These are phyloP conservation scores for Tenualosa ilisha DNA, from an alignment of 2,797 vertebrate species.

Conservation along the genomic window DNA sequence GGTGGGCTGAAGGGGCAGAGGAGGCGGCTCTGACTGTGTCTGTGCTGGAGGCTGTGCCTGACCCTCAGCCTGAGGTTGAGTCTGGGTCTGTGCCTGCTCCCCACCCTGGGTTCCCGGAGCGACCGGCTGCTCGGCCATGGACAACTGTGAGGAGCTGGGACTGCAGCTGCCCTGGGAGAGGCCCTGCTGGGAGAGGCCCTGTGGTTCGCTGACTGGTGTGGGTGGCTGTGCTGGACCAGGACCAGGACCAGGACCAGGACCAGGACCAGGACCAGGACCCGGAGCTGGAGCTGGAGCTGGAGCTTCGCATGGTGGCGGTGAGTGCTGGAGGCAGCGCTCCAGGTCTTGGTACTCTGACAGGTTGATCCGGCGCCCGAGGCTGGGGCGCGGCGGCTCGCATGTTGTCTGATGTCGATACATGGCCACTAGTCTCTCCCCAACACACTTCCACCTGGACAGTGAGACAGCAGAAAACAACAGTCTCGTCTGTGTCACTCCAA, in stretches of 20 bases:
- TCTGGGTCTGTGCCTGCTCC: background rate
- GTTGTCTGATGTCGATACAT: slow-evolving; percentile 93
- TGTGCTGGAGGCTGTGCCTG: background rate
- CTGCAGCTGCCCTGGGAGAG: slow-evolving; percentile 61
- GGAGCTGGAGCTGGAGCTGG: slow-evolving; percentile 42
- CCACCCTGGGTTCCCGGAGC: background rate
- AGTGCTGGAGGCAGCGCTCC: slow-evolving; percentile 57
- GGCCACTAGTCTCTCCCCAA: slow-evolving; percentile 89
- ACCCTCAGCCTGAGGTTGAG: background rate
- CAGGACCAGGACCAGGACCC: slow-evolving; percentile 56
- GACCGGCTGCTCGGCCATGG: background rate
- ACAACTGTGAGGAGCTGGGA: slow-evolving; percentile 35
- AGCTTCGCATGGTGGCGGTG: slow-evolving; percentile 35
- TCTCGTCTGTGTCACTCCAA: background rate
- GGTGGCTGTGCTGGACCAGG: slow-evolving; percentile 58
- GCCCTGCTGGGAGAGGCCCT: slow-evolving; percentile 72
- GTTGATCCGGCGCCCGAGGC: slow-evolving; percentile 89
- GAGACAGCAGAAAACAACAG: background rate
- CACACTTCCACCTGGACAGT: slow-evolving; percentile 85
- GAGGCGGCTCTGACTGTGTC: background rate
- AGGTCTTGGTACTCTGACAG: slow-evolving; percentile 87
- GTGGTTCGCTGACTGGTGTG: slow-evolving; percentile 65
- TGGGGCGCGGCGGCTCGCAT: slow-evolving; percentile 86
- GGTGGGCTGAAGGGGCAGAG: slow-evolving; percentile 43
- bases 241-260: no score